Evolutionary conservation across 1,140 invertebrate genomes (phyloP).

Genomic region (Drosophila saltans): DNA sequence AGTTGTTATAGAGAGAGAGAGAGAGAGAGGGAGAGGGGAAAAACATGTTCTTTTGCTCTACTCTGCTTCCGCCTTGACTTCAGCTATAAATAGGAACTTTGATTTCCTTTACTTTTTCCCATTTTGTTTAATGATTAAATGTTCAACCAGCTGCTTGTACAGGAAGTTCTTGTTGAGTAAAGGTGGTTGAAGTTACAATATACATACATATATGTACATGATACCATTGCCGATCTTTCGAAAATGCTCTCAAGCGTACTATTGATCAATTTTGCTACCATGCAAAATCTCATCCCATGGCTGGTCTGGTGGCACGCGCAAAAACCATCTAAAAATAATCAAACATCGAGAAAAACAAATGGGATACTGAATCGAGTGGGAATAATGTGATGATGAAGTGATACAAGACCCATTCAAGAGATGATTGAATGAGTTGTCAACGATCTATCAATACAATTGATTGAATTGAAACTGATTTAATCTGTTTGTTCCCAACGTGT

Average conservation of each 20-base stretch:
- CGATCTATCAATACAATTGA: neutral
- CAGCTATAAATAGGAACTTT: constrained; percentile 47
- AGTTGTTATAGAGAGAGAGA: no score
- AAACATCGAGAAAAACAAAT: no score
- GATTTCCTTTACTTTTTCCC: constrained; percentile 3
- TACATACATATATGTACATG: neutral
- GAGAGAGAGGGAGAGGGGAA: neutral
- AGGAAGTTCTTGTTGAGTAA: constrained; percentile 44
- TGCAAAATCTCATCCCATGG: no score
- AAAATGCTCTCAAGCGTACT: neutral
- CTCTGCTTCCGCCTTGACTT: constrained; percentile 21
- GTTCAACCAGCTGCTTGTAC: constrained; percentile 57
- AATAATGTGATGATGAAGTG: neutral
- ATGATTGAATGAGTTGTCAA: constrained; percentile 4
- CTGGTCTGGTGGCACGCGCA: no score
- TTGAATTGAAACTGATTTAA: neutral
- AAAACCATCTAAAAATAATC: no score
- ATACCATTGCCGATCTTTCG: neutral
- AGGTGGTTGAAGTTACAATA: constrained; percentile 5
- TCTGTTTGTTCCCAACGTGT: neutral
- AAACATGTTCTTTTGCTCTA: constrained; percentile 42
- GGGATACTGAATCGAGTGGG: no score
- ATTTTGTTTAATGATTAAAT: constrained; percentile 56
- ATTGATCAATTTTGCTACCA: neutral
- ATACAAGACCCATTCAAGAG: neutral